Evolutionary conservation across 2,888 invertebrate genomes (phyloP).

Genomic region (Heliconius aoede): DNA sequence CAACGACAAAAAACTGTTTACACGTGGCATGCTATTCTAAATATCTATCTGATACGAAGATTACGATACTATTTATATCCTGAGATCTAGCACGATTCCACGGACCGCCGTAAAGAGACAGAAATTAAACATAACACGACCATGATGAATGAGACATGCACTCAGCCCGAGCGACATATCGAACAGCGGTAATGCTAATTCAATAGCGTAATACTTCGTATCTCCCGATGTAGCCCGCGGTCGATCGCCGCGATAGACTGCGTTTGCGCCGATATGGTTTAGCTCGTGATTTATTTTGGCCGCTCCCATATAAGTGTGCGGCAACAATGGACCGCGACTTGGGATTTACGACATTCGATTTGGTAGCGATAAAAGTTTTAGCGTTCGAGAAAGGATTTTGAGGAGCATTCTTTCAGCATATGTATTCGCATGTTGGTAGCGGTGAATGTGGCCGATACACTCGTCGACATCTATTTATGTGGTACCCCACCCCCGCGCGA

Average conservation of each 20-base stretch:
- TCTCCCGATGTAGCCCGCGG: constrained; percentile 67
- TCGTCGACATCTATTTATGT: neutral
- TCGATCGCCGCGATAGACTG: constrained; percentile 74
- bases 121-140: constrained; percentile 73
- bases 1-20: constrained; percentile 53
- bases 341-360: constrained; percentile 81
- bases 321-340: constrained; percentile 76
- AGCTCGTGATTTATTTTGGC: constrained; percentile 82
- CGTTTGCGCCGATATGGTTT: constrained; percentile 80
- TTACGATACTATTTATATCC: constrained; percentile 69
- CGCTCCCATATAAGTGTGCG: constrained; percentile 79
- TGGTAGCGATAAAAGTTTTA: constrained; percentile 79
- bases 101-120: constrained; percentile 54
- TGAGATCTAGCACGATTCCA: constrained; percentile 72
- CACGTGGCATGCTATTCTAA: constrained; percentile 55
- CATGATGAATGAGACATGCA: constrained; percentile 68
- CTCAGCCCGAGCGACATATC: constrained; percentile 64
- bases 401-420: constrained; percentile 37
- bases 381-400: constrained; percentile 51
- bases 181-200: constrained; percentile 81
- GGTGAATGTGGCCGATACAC: neutral
- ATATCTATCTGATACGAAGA: constrained; percentile 63
- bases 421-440: constrained; percentile 9
- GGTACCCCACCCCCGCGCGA: too few species aligned
- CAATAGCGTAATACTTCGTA: constrained; percentile 79